Evolutionary conservation across 2,888 invertebrate species (phyloP).

Genomic region (Epinotia brunnichana): DNA sequence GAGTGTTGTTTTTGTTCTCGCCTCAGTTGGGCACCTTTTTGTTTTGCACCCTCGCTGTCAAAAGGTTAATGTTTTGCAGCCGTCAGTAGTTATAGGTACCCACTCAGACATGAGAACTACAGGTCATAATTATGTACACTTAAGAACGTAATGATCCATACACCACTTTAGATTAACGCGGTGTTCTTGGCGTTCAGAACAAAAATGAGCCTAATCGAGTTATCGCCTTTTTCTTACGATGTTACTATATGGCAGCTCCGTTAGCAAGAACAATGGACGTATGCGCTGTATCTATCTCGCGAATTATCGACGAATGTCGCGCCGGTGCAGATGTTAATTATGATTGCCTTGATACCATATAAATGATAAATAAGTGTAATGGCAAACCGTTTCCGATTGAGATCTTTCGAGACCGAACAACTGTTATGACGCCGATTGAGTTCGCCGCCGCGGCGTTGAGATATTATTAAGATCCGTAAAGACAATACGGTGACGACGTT

Average conservation of each 20-base stretch:
- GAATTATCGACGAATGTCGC: conserved; percentile 43
- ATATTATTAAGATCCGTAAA: conserved; percentile 32
- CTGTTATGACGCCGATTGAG: conserved; percentile 30
- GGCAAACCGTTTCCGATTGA: conserved; percentile 39
- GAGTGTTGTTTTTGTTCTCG: too few relatives aligned
- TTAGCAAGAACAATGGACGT: conserved; percentile 42
- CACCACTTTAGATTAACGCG: conserved; percentile 4
- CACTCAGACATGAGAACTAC: not conserved
- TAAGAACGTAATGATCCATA: not conserved
- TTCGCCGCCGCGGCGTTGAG: conserved; percentile 30
- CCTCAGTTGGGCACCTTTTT: too few relatives aligned
- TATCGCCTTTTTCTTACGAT: conserved; percentile 12
- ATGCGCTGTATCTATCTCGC: conserved; percentile 41
- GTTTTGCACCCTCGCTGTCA: too few relatives aligned
- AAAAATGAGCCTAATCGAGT: conserved; percentile 5
- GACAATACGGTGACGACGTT: conserved; percentile 23
- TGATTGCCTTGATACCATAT: conserved; percentile 39
- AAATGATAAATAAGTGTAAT: conserved; percentile 44
- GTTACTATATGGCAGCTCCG: conserved; percentile 17
- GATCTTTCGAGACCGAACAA: conserved; percentile 42
- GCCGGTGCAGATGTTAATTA: conserved; percentile 35
- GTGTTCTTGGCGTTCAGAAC: not conserved
- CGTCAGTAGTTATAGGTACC: conserved; percentile 7
- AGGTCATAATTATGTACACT: conserved; percentile 5
- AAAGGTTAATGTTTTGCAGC: conserved; percentile 36